phyloP scores from a whole-genome alignment of 2,113 vertebrate species.

The Chrysochloris asiatica region DNA sequence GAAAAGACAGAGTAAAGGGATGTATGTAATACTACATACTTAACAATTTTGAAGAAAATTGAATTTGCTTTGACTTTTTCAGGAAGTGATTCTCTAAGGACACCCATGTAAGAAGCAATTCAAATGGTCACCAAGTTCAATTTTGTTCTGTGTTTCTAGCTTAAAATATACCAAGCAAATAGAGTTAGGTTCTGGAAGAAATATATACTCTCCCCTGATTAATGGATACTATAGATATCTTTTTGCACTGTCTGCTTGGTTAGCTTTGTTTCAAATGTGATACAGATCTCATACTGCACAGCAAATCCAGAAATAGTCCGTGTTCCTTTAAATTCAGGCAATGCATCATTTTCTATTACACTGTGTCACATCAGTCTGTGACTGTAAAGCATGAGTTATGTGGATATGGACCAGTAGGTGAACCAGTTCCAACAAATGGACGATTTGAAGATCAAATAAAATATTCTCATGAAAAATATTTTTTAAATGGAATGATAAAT shows the following conservation, averaged over 20 bases:
- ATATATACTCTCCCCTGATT: constrained; percentile 82
- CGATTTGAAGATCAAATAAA: constrained; percentile 76
- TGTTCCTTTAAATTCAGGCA: constrained; percentile 89
- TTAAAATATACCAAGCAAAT: constrained; percentile 77
- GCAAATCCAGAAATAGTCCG: constrained; percentile 84
- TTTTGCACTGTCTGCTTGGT: constrained; percentile 86
- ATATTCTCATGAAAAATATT: constrained; percentile 61
- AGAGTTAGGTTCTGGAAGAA: constrained; percentile 62
- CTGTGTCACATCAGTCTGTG: constrained; percentile 84
- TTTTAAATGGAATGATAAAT: constrained; percentile 31
- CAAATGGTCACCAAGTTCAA: constrained; percentile 63
- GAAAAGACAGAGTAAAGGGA: constrained; percentile 4
- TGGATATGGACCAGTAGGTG: constrained; percentile 81
- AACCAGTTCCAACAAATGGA: constrained; percentile 75
- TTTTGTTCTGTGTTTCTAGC: constrained; percentile 65
- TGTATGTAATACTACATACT: constrained; percentile 6
- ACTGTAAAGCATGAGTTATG: constrained; percentile 86
- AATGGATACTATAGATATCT: constrained; percentile 86
- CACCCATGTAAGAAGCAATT: neutral
- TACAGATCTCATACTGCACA: constrained; percentile 85
- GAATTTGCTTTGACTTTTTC: constrained; percentile 52
- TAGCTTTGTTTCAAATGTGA: constrained; percentile 88
- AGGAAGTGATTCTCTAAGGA: constrained; percentile 51
- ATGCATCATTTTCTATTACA: constrained; percentile 88
- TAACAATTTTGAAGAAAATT: constrained; percentile 46